Percentiles rank a stretch among this genome's conserved stretches.
Evolutionary conservation across 2,797 vertebrate genomes (phyloP).

Genomic region (Anas acuta): DNA sequence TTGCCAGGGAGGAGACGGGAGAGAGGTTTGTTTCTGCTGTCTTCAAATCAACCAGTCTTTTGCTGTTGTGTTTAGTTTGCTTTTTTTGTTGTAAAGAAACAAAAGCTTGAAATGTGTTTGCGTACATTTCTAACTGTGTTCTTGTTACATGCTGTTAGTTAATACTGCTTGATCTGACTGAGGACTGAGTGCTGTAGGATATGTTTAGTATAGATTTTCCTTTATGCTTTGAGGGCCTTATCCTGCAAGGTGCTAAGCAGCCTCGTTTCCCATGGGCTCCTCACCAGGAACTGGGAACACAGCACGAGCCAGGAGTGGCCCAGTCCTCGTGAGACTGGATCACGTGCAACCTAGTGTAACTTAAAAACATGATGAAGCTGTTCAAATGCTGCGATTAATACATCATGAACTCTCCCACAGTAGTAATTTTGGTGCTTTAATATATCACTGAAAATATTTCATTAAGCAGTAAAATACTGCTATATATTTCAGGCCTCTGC

Average conservation of each 20-base stretch:
- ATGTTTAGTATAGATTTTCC: not conserved
- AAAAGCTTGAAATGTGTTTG: not conserved
- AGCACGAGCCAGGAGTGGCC: accelerated
- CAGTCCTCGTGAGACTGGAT: not conserved
- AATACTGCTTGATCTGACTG: not conserved
- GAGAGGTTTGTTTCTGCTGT: not conserved
- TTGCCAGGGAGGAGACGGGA: not conserved
- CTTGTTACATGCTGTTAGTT: not conserved
- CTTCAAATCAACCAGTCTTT: not conserved
- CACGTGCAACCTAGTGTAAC: not conserved
- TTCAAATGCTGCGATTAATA: not conserved
- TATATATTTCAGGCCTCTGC: not conserved
- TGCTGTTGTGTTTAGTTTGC: not conserved
- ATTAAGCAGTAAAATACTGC: not conserved
- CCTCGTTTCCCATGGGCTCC: not conserved
- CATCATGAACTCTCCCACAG: not conserved
- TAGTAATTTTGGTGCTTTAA: not conserved
- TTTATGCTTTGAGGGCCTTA: not conserved
- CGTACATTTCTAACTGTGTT: not conserved
- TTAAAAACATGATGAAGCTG: not conserved
- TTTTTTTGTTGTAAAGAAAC: not conserved
- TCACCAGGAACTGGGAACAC: not conserved
- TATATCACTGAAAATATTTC: not conserved
- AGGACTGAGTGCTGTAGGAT: not conserved
- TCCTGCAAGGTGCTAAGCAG: not conserved